Conservation (phyloP, 2,113 vertebrate species). For the Bujurquina vittata region DNA sequence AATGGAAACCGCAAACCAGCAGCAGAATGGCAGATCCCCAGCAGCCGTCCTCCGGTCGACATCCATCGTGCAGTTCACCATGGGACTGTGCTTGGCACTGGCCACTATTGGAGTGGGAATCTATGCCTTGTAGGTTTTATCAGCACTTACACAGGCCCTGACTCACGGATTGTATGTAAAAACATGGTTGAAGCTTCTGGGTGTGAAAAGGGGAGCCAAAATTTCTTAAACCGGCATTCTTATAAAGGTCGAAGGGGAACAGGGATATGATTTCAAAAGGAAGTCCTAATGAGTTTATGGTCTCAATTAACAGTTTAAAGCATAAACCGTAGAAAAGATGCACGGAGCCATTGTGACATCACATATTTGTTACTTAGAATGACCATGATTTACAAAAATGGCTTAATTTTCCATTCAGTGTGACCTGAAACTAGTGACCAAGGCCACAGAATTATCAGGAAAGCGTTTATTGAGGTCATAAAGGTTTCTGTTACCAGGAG, state of each 20-base stretch:
- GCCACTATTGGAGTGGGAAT: constrained; percentile 69
- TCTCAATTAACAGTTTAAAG: neutral
- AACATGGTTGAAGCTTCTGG: neutral
- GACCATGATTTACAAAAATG: neutral
- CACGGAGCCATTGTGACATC: neutral
- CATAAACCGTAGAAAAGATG: neutral
- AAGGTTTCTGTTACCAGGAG: neutral
- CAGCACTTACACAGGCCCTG: neutral
- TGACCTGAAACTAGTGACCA: neutral
- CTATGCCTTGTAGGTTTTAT: constrained; percentile 44
- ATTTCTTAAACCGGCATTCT: neutral
- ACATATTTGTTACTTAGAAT: neutral
- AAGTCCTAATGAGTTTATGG: neutral
- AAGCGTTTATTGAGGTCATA: neutral
- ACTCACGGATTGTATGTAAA: neutral
- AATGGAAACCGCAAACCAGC: constrained; percentile 7
- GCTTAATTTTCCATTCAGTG: neutral
- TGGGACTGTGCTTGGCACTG: constrained; percentile 67
- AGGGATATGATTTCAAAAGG: neutral
- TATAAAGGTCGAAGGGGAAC: neutral
- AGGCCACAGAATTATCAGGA: rapidly evolving
- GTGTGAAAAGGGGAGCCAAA: neutral
- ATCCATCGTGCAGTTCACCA: constrained; percentile 54
- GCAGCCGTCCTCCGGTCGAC: neutral
- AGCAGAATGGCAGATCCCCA: neutral